These are phyloP conservation scores for Spicauda simplicius DNA, from an alignment of 2,888 invertebrate species.

Conservation along the genomic window DNA sequence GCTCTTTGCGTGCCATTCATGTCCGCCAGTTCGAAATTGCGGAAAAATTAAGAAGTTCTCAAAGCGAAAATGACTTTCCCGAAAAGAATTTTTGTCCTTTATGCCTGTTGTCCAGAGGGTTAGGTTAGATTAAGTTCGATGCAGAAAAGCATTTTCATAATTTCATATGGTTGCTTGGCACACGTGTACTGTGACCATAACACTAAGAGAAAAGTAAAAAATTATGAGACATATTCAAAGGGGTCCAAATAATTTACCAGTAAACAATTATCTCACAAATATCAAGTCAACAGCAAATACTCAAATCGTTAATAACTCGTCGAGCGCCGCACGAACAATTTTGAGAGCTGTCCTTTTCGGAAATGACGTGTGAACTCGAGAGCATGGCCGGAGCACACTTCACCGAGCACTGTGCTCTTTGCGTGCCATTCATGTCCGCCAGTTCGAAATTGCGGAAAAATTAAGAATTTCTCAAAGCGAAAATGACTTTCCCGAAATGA, in stretches of 20 bases:
- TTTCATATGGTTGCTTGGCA: too few species aligned
- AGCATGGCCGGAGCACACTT: conserved; percentile 18
- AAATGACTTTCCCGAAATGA: neutral
- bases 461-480: conserved; percentile 12
- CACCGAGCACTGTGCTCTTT: conserved; percentile 49
- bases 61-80: neutral
- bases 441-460: conserved; percentile 17
- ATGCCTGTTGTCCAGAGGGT: too few species aligned
- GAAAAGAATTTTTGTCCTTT: too few species aligned
- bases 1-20: conserved; percentile 45
- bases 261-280: neutral
- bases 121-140: too few species aligned
- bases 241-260: neutral
- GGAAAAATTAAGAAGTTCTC: conserved; percentile 25
- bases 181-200: too few species aligned
- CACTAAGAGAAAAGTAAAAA: too few species aligned
- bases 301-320: conserved; percentile 4
- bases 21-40: conserved; percentile 3
- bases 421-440: conserved; percentile 14
- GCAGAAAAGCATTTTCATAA: too few species aligned
- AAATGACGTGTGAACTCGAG: conserved; percentile 20
- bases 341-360: conserved; percentile 6
- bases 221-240: neutral
- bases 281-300: neutral
- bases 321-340: conserved; percentile 1